Evolutionary conservation across 2,888 invertebrate species (phyloP), one percentile per base, ranked within the genome.

Genomic region (Deilephila elpenor): DNA sequence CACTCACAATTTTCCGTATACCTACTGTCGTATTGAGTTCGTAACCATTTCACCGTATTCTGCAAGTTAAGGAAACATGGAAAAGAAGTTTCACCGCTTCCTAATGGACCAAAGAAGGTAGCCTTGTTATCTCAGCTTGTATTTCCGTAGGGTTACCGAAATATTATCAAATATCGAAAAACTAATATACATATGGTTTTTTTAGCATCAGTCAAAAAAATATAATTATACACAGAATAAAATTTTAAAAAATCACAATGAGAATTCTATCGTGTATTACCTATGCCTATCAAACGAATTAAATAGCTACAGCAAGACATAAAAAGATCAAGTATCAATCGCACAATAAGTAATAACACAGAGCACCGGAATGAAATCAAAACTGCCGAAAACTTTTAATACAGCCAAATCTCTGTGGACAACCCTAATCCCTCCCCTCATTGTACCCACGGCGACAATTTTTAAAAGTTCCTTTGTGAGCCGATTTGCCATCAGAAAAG

Each of bases 401-500:
- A 5, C 20, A 6, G 56, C 19, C 25, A 25, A 25, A 6, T 44
- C 17, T 37, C 3, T 5, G 14, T 17, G 19, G 44, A 44, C 51
- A 67, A 51, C 67, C 44, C 67, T 67, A 44, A 76, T 74, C 79
- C 25, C 34, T 56, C 34, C 34, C 76, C 79, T 81, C 79, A 82
- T 82, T 80, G 78, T 73, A 73, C 81, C 79, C 82, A 71, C 75
- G 80, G 73, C 80, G 80, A 80, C 80, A 77, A 82, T 86, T 85
- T 85, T 83, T 76, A 80, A 85, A 88, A 84, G 80, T 84, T 84
- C 73, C 75, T 78, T 82, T 80, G 80, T 76, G 75, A 79, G 78
- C 75, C 77, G 78, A 71, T 77, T 81, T 75, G 77, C 80, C 80
- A 81, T 79, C 83, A 78, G 77, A 79, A 81, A 84, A 86, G 81